phyloP scores from a whole-genome alignment of 2,797 vertebrate genomes.

The Poeciliopsis paucimaculata region DNA sequence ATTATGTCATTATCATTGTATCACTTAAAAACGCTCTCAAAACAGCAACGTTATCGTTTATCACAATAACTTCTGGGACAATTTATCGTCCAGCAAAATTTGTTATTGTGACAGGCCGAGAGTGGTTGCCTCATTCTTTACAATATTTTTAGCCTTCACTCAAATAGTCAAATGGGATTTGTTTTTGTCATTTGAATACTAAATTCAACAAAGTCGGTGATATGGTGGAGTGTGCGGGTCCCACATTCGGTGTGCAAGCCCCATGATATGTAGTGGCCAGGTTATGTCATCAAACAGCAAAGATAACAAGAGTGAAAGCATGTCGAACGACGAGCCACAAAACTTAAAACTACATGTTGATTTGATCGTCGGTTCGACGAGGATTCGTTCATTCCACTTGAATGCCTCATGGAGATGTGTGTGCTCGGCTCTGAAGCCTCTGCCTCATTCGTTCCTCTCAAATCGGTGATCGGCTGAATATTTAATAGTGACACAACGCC shows the following conservation, averaged over 20 bases:
- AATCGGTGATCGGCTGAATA: constrained; percentile 50
- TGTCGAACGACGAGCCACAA: background rate
- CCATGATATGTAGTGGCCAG: background rate
- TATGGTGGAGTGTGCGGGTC: background rate
- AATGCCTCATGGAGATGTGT: background rate
- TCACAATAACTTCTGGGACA: too few species aligned
- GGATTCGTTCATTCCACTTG: background rate
- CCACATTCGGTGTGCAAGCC: background rate
- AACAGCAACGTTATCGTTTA: too few species aligned
- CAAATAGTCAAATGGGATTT: background rate
- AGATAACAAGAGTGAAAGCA: background rate
- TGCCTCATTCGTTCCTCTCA: background rate
- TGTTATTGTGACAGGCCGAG: too few species aligned
- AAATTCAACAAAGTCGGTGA: background rate
- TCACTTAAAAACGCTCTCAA: too few species aligned
- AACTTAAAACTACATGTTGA: background rate
- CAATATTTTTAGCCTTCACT: background rate
- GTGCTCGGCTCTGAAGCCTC: background rate
- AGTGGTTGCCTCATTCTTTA: background rate
- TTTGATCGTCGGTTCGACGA: background rate
- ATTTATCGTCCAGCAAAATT: too few species aligned
- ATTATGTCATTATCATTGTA: too few species aligned
- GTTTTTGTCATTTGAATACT: background rate
- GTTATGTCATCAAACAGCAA: background rate
- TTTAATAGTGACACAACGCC: constrained; percentile 55